Evolutionary conservation across 2,113 vertebrate genomes (phyloP).

Genomic region (Chaetorhynchus papuensis): DNA sequence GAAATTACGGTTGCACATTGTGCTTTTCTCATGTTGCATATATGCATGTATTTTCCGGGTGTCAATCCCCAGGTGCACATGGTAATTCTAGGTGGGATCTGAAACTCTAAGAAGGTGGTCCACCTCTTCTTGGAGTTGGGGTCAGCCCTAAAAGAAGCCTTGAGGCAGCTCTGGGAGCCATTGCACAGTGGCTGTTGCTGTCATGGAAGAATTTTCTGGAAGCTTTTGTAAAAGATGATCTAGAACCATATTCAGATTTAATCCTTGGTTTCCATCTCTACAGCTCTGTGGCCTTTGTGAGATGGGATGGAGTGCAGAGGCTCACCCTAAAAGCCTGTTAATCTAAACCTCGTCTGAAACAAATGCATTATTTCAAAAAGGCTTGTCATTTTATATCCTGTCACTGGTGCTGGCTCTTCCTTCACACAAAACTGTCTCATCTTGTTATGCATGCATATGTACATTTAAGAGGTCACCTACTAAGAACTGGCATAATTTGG

Average conservation of each 20-base stretch:
- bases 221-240: background rate
- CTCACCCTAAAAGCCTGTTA: background rate
- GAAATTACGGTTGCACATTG: background rate
- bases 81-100: background rate
- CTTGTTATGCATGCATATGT: background rate
- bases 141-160: background rate
- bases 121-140: background rate
- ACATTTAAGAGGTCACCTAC: background rate
- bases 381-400: conserved; percentile 9
- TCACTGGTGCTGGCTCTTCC: background rate
- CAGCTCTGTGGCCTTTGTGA: background rate
- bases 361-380: background rate
- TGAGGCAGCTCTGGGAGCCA: background rate
- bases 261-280: background rate
- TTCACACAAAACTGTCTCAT: conserved; percentile 30
- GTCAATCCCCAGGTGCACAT: background rate
- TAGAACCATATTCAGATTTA: background rate
- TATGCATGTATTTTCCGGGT: background rate
- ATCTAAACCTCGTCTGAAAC: background rate
- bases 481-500: background rate
- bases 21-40: background rate
- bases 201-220: background rate
- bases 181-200: background rate
- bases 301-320: background rate
- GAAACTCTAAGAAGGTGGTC: background rate